These are phyloP conservation scores for Pharmacophagus antenor DNA, from an alignment of 2,888 invertebrate species.

Conservation along the genomic window DNA sequence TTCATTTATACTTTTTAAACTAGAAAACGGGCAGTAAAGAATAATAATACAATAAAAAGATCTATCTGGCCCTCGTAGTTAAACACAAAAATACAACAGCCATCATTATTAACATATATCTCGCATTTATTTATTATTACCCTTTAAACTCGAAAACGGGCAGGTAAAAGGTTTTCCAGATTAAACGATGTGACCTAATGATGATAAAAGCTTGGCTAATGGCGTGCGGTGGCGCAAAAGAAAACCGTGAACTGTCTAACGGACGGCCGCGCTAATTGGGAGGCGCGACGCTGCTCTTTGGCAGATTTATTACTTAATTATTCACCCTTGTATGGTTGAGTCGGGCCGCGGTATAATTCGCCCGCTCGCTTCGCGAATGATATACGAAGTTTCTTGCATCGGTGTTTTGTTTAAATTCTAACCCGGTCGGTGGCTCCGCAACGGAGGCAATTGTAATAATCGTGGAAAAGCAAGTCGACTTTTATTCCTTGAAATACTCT, in stretches of 20 bases:
- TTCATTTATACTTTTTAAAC: no score
- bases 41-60: no score
- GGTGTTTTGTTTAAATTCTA: slow-evolving; percentile 19
- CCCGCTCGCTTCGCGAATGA: slow-evolving; percentile 40
- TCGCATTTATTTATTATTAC: slow-evolving; percentile 20
- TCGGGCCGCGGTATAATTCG: slow-evolving; percentile 39
- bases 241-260: slow-evolving; percentile 60
- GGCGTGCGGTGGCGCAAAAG: slow-evolving; percentile 51
- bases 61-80: no score
- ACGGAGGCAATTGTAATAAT: no score
- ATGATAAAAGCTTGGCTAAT: slow-evolving; percentile 66
- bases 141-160: slow-evolving; percentile 26
- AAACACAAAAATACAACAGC: slow-evolving; percentile 3
- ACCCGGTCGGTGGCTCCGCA: no score
- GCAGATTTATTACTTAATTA: slow-evolving; percentile 69
- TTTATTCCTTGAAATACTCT: no score
- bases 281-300: slow-evolving; percentile 46
- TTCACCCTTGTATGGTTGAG: slow-evolving; percentile 47
- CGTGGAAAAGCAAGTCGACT: no score
- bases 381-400: slow-evolving; percentile 37
- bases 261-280: slow-evolving; percentile 52
- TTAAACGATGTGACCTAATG: slow-evolving; percentile 67
- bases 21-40: no score
- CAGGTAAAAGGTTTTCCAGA: slow-evolving; percentile 32
- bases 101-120: slow-evolving; percentile 1